Evolutionary conservation across 2,888 invertebrate genomes (phyloP).

Genomic region (Vesta saturnalis): DNA sequence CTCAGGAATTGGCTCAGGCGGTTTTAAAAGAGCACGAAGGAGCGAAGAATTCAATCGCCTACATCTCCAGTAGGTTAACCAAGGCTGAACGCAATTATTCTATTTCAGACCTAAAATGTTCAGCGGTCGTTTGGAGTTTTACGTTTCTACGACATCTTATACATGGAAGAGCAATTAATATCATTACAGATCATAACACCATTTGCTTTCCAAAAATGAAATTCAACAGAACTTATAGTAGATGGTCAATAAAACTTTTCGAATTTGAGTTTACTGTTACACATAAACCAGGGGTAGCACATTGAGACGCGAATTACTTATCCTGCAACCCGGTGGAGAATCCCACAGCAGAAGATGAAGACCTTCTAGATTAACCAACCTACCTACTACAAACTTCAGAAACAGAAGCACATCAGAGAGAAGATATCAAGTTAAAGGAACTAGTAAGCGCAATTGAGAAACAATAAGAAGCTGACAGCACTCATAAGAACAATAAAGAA

Average conservation of each 20-base stretch:
- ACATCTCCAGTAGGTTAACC: no score
- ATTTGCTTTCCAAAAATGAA: no score
- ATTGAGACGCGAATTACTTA: constrained; percentile 25
- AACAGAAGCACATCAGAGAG: constrained; percentile 6
- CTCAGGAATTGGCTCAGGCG: no score
- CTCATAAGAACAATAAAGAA: no score
- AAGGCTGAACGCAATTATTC: no score
- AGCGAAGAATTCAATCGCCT: no score
- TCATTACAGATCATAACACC: no score
- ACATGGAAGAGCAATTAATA: no score
- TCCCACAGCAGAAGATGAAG: constrained; percentile 11
- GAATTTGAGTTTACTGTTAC: constrained; percentile 28
- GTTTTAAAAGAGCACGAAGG: no score
- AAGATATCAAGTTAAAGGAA: constrained; percentile 18
- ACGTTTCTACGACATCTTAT: no score
- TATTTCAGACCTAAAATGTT: no score
- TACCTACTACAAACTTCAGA: constrained; percentile 15
- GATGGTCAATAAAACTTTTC: constrained; percentile 23
- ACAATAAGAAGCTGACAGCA: neutral
- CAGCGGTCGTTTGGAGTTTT: no score
- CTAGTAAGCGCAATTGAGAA: constrained; percentile 2
- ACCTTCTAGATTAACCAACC: constrained; percentile 16
- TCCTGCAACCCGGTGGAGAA: constrained; percentile 18
- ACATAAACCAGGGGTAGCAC: constrained; percentile 20
- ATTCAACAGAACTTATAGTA: neutral